phyloP scores from a whole-genome alignment of 1,140 invertebrate genomes.

The Cherax quadricarinatus region DNA sequence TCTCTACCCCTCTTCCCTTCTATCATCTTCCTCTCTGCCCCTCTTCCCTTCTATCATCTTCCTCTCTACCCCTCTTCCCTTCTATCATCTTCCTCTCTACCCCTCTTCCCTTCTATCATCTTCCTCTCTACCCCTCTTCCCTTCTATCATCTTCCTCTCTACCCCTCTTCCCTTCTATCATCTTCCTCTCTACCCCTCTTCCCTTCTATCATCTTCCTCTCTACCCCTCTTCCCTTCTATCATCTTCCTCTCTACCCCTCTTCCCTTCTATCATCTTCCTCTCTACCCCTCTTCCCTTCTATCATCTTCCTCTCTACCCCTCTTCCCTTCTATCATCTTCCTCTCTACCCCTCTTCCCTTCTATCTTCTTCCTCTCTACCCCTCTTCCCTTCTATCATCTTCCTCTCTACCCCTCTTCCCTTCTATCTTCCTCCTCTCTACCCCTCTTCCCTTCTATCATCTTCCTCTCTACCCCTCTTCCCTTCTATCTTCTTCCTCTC shows the following conservation, averaged over 20 bases:
- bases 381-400: too few species aligned
- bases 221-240: background rate
- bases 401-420: background rate
- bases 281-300: too few species aligned
- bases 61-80: background rate
- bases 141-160: too few species aligned
- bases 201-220: too few species aligned
- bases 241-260: background rate
- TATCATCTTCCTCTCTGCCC: background rate
- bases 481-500: background rate
- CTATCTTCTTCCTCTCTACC: background rate
- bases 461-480: background rate
- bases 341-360: background rate
- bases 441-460: too few species aligned
- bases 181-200: slow-evolving; percentile 9
- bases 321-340: background rate
- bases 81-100: background rate
- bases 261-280: too few species aligned
- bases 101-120: too few species aligned
- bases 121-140: background rate
- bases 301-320: too few species aligned
- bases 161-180: background rate
- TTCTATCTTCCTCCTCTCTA: background rate
- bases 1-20: background rate
- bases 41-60: background rate